Base-by-base conservation (phyloP, 2,113 vertebrate genomes). In the Sinocyclocheilus rhinocerous region DNA sequence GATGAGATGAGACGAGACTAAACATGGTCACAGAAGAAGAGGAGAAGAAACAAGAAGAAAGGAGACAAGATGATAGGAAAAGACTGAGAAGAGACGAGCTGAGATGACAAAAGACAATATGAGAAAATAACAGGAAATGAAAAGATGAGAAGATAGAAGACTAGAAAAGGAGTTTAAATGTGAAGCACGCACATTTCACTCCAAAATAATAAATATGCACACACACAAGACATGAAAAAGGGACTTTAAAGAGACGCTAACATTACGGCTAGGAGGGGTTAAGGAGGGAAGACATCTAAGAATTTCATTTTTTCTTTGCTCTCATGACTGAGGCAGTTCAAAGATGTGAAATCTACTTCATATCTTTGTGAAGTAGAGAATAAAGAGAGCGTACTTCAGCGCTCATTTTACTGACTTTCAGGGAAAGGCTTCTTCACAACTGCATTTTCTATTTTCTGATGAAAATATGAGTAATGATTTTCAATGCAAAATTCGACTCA, bases 321-420 rank as follows among this genome's bases (percentile, higher is more conserved):
- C 26, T 85, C 70, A 88, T 81, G 69, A 26, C 63, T 42, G 69
- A 33, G 63, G 84, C 73, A 65, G 80, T 88, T 88, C 87, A 85
- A 88, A 88, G 79, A 88, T 29, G 52, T 50, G 79, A 63, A 77
- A 50, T 52, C 67, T 82, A 52, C 84, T 80, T 88, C 73, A 76
- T 48, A 75, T 76, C 73, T 76, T 76, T 76, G 73, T 76, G 73
- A 76, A 76, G 73, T 24, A 26, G 73, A 76, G 73, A 76, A 76
- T 52, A 80, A 36, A 81, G 63, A 75, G 57, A 75, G 73, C 22
- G 33, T 39, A 81, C 83, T 85, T 85, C 65, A 78, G 81, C 67
- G 20, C 57, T 80, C 22, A 26, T 80, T 45, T 63, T 24, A 80
- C 36, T 6, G 7, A 63, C 20, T 22, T 16, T 63, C 33, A 61